phyloP scores from a whole-genome alignment of 2,113 vertebrate genomes.

The Sinocyclocheilus maitianheensis region DNA sequence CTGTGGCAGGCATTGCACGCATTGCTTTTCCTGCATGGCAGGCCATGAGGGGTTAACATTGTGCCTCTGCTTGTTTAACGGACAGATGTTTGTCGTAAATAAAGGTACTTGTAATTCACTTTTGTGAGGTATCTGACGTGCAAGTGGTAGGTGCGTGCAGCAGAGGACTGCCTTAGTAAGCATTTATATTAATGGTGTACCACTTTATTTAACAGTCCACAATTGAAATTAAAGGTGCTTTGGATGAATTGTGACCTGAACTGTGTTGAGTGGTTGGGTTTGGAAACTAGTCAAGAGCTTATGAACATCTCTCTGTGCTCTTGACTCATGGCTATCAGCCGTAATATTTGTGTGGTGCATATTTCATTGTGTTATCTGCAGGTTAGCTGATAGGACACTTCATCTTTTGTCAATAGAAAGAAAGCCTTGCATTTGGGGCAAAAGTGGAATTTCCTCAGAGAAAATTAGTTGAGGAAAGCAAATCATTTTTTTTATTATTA shows the following conservation, averaged over 20 bases:
- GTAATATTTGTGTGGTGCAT: not conserved
- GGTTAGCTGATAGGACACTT: not conserved
- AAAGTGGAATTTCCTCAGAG: not conserved
- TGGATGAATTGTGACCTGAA: not conserved
- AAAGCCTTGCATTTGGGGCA: not conserved
- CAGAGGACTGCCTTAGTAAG: not conserved
- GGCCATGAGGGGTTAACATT: conserved; percentile 37
- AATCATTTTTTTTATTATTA: no score
- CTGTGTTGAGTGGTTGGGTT: not conserved
- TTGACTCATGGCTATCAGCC: not conserved
- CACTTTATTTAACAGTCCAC: not conserved
- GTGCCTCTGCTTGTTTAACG: not conserved
- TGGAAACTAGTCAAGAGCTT: not conserved
- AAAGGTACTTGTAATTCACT: not conserved
- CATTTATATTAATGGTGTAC: not conserved
- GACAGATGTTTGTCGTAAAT: conserved; percentile 33
- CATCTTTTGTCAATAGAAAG: not conserved
- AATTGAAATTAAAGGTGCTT: not conserved
- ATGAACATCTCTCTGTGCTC: not conserved
- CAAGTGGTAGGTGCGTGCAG: not conserved
- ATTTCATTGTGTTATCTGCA: not conserved
- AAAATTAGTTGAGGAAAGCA: not conserved
- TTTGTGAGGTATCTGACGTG: not conserved
- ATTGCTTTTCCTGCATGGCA: conserved; percentile 36
- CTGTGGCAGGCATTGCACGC: conserved; percentile 14